Evolutionary conservation across 2,113 vertebrate species (phyloP).

Genomic region (Callorhinus ursinus): DNA sequence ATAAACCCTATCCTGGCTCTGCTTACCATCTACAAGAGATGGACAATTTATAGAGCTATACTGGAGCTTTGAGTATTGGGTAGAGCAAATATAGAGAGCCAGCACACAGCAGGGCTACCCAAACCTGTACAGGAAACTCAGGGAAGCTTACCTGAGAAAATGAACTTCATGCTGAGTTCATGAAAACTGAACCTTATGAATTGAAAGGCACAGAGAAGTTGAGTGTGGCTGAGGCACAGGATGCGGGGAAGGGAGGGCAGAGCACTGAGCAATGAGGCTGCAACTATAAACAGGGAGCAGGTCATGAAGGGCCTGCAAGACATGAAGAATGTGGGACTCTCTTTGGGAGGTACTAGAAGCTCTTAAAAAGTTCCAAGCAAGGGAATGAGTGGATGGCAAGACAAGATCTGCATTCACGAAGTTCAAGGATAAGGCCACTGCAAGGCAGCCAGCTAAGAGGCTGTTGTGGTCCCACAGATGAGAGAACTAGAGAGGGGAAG

Average conservation of each 20-base stretch:
- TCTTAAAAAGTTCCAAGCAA: background rate
- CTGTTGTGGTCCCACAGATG: background rate
- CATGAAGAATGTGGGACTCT: background rate
- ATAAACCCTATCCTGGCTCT: background rate
- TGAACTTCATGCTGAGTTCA: background rate
- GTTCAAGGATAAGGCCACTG: background rate
- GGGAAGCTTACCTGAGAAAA: conserved; percentile 3
- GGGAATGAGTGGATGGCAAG: background rate
- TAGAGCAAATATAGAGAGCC: background rate
- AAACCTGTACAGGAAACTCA: background rate
- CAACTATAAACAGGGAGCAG: background rate
- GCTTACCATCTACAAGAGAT: background rate
- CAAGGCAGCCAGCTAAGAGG: background rate
- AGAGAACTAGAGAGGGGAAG: background rate
- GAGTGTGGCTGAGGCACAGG: background rate
- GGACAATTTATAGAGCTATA: background rate
- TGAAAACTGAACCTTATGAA: background rate
- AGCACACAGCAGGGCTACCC: background rate
- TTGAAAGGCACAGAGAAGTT: background rate
- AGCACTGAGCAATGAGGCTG: background rate
- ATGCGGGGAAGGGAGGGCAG: background rate
- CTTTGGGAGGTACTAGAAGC: background rate
- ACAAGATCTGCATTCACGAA: background rate
- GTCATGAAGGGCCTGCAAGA: background rate
- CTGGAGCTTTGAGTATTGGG: background rate